These are phyloP conservation scores for Cataglyphis livida DNA, from an alignment of 2,888 invertebrate species.

Conservation along the genomic window DNA sequence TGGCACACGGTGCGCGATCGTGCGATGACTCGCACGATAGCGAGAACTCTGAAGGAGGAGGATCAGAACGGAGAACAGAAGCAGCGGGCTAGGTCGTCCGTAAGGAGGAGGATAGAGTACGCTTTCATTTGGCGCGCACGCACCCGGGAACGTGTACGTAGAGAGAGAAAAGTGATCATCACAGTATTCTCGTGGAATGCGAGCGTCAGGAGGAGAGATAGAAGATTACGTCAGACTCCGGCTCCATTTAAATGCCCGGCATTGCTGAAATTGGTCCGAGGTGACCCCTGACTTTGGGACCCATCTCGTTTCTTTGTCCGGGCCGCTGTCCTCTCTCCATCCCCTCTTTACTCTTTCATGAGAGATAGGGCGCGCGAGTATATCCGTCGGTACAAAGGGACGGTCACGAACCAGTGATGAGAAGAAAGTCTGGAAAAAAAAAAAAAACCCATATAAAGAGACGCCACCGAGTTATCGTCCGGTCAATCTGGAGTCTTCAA, in stretches of 20 bases:
- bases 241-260: slow-evolving; percentile 81
- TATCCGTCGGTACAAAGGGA: slow-evolving; percentile 56
- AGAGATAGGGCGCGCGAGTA: slow-evolving; percentile 31
- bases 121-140: slow-evolving; percentile 72
- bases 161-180: slow-evolving; percentile 33
- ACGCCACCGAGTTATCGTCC: not conserved
- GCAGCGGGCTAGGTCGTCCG: slow-evolving; percentile 24
- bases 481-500: slow-evolving; percentile 12
- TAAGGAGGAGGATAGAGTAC: slow-evolving; percentile 62
- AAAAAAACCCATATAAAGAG: not conserved
- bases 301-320: slow-evolving; percentile 71
- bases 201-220: slow-evolving; percentile 59
- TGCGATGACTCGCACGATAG: slow-evolving; percentile 66
- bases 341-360: not conserved
- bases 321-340: slow-evolving; percentile 22
- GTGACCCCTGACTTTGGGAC: slow-evolving; percentile 77
- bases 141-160: slow-evolving; percentile 52
- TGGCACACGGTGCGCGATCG: slow-evolving; percentile 65
- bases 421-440: not conserved
- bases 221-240: slow-evolving; percentile 73
- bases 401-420: slow-evolving; percentile 40
- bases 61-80: slow-evolving; percentile 15
- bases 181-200: slow-evolving; percentile 62
- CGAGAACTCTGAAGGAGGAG: slow-evolving; percentile 7
- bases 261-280: slow-evolving; percentile 82